Evolutionary conservation across 2,888 invertebrate genomes (phyloP), one percentile per base, ranked within the genome.

Genomic region (Tetramorium bicarinatum): DNA sequence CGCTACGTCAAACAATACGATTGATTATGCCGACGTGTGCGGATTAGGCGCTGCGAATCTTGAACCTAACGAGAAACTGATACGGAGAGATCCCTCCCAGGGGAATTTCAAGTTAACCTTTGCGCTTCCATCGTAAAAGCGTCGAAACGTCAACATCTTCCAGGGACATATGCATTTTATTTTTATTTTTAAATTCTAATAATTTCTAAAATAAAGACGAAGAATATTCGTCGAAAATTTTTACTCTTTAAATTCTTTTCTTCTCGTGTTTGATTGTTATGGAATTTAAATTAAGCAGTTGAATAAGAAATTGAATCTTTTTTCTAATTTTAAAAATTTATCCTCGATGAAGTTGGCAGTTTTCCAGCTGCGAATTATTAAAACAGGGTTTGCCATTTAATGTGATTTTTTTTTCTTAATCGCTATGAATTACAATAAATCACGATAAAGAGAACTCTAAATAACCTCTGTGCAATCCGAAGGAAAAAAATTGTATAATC

Each of bases 1-100:
- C n/a, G 47, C 67, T 61, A 18, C 18, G n/a, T 77, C 62, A 71
- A 52, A 81, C 62, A 52, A 21, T 18, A 38, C 56, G 52, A 34
- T 11, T 59, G 47, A 47, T 72, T 41, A 25, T 56, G 41, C 71
- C 67, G 38, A 54, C 9, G 25, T 6, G 29, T 6, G 29, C 29
- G 9, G 21, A 69, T 77, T 77, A 29, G 38, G 4, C 18, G 44
- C 38, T 4, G 41, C 34, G 34, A 2, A 38, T 66, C 52, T 61
- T 11, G 38, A 11, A 25, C 18, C 18, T 64, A 9, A 25, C 8
- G 29, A n/a, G 3, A 8, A 29, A n/a, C n/a, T 25, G n/a, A 34
- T 1, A 9, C 8, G 34, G 18, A 41, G 25, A 41, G 21, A 21
- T 34, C 29, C 18, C 15, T 64, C 9, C 56, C 49, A 15, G 25